Evolutionary conservation across 2,113 vertebrate species (phyloP), one percentile per base, ranked within the genome.

Genomic region (Mastomys natalensis): DNA sequence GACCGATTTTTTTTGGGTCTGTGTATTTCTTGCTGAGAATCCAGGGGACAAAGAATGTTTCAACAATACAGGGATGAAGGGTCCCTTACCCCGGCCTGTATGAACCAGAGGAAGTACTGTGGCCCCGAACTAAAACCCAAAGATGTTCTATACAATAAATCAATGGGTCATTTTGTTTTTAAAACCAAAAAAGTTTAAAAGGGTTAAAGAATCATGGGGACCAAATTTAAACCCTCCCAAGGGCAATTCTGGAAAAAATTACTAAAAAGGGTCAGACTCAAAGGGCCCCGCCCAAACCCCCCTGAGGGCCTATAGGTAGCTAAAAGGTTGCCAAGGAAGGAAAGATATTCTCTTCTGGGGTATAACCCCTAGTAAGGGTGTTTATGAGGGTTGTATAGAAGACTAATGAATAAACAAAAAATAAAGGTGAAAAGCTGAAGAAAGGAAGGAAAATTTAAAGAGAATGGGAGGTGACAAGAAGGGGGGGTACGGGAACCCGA

Each of bases 211-310:
- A 86, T 29, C 60, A 34, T 16, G 37, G 26, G 87, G 64, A 93
- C 90, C 93, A 96, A n/a, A n/a, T n/a, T 40, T 70, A 85, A 80
- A 93, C 48, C 85, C 45, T 93, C 53, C 66, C 72, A 94, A 15
- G 58, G 40, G 84, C 51, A 55, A 11, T 90, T 94, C 73, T 72
- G 40, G 95, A 76, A 95, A 66, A 51, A 80, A 5, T 94, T 73
- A 78, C 48, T 77, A n/a, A n/a, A 31, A 76, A n/a, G 26, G 19
- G 40, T 26, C 2, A 4, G 58, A 16, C 22, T 60, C 21, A 40
- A 84, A 60, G 37, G 58, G n/a, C n/a, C 13, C 58, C 40, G 45
- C 13, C 26, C n/a, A n/a, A n/a, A n/a, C 16, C 40, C 48, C 62
- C 62, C 60, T 48, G 43, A 48, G 81, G 84, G 12, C 19, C 60